Evolutionary conservation across 2,797 vertebrate species (phyloP).

Genomic region (Scyliorhinus canicula): DNA sequence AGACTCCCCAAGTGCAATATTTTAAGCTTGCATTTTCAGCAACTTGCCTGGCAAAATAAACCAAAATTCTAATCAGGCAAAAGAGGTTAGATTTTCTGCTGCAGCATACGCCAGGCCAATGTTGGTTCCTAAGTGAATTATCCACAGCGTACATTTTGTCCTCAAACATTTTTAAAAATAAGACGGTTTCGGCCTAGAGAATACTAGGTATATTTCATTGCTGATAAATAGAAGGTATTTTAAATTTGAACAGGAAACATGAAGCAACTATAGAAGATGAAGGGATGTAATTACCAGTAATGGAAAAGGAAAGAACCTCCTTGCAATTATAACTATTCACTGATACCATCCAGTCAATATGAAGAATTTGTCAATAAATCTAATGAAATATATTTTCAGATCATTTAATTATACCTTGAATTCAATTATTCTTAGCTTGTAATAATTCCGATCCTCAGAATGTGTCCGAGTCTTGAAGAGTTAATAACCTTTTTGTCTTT

Average conservation of each 20-base stretch:
- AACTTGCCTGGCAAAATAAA: not conserved
- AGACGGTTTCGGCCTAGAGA: too few species aligned
- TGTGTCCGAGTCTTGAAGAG: not conserved
- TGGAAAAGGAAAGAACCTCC: not conserved
- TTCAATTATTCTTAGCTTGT: not conserved
- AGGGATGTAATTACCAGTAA: not conserved
- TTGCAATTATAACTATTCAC: not conserved
- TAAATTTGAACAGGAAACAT: not conserved
- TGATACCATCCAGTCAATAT: not conserved
- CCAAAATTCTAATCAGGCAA: not conserved
- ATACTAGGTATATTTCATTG: not conserved
- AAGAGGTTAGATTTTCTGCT: not conserved
- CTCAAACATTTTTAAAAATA: too few species aligned
- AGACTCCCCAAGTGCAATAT: not conserved
- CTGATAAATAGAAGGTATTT: not conserved
- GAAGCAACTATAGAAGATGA: not conserved
- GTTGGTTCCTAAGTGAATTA: not conserved
- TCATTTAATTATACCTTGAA: not conserved
- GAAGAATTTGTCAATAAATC: conserved; percentile 3
- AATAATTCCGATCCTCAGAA: not conserved
- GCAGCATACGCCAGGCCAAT: not conserved
- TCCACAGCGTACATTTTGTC: not conserved
- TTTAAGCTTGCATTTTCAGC: not conserved
- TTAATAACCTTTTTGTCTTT: not conserved
- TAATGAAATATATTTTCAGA: not conserved